These are phyloP conservation scores for Atractosteus spatula DNA, from an alignment of 2,113 vertebrate genomes.

Conservation along the genomic window DNA sequence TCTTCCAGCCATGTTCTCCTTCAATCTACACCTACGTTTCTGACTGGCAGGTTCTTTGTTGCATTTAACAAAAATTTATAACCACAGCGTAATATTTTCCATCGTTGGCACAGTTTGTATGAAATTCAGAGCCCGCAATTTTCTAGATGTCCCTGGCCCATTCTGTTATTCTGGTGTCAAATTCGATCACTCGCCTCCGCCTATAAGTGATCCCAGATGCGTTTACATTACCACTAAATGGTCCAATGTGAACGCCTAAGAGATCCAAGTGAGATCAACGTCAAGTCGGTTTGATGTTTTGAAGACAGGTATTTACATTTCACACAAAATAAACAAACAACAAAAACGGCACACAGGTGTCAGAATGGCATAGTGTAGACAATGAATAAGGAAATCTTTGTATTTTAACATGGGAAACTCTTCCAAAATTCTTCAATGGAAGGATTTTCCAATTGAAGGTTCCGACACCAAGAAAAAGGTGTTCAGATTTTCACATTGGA, in stretches of 20 bases:
- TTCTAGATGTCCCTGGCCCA: neutral
- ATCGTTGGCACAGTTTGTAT: neutral
- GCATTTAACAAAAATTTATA: neutral
- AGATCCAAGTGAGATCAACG: slow-evolving; percentile 21
- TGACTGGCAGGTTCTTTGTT: neutral
- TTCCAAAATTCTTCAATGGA: too few relatives aligned
- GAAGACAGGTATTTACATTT: slow-evolving; percentile 5
- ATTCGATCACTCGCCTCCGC: slow-evolving; percentile 8
- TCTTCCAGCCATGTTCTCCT: slow-evolving; percentile 8
- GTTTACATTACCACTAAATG: neutral
- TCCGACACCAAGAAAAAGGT: slow-evolving; percentile 11
- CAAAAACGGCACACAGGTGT: slow-evolving; percentile 19
- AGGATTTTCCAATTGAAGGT: slow-evolving; percentile 26
- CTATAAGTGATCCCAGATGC: slow-evolving; percentile 28
- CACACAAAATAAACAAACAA: slow-evolving; percentile 20
- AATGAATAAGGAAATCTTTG: slow-evolving; percentile 2
- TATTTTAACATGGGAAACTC: neutral
- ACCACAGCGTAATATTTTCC: neutral
- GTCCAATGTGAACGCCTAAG: neutral
- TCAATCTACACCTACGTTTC: neutral
- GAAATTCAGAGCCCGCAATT: neutral
- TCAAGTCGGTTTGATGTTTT: neutral
- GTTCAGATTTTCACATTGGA: neutral
- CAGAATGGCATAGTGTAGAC: slow-evolving; percentile 2
- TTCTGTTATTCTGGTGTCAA: slow-evolving; percentile 4